Conservation (phyloP, 2,888 invertebrate species). For the Panopea generosa region DNA sequence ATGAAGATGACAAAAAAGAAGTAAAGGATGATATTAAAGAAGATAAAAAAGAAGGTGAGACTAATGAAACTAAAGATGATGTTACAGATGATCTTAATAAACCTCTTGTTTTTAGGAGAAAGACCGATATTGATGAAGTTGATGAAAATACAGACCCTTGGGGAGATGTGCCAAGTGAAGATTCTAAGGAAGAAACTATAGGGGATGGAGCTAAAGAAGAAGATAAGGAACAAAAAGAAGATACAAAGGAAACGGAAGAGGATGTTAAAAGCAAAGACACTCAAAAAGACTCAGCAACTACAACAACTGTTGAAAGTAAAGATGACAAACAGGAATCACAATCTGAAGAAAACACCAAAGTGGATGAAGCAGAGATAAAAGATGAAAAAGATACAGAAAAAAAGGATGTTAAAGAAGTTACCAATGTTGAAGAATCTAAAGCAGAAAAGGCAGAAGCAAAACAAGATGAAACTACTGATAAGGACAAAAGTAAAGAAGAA, state of each 20-base stretch:
- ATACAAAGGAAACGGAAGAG: neutral
- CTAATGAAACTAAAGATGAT: neutral
- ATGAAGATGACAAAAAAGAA: no score
- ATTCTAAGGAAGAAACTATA: neutral
- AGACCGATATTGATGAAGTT: neutral
- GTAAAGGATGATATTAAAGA: no score
- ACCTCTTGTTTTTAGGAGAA: neutral
- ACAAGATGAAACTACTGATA: conserved; percentile 3
- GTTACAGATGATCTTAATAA: no score
- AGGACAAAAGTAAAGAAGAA: no score
- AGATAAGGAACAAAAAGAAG: neutral
- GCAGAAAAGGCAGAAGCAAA: conserved; percentile 2
- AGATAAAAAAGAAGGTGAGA: neutral
- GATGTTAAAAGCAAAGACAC: neutral
- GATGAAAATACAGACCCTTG: neutral
- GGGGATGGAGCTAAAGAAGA: neutral
- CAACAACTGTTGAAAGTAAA: neutral
- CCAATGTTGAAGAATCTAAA: neutral
- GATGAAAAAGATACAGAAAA: no score
- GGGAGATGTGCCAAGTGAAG: neutral
- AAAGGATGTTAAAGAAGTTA: neutral
- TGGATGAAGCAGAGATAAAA: conserved; percentile 16
- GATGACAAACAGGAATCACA: conserved; percentile 8
- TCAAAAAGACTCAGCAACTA: conserved; percentile 9
- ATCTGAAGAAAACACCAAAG: conserved; percentile 21